These are phyloP conservation scores for Mya arenaria DNA, from an alignment of 1,140 invertebrate genomes.

Conservation along the genomic window DNA sequence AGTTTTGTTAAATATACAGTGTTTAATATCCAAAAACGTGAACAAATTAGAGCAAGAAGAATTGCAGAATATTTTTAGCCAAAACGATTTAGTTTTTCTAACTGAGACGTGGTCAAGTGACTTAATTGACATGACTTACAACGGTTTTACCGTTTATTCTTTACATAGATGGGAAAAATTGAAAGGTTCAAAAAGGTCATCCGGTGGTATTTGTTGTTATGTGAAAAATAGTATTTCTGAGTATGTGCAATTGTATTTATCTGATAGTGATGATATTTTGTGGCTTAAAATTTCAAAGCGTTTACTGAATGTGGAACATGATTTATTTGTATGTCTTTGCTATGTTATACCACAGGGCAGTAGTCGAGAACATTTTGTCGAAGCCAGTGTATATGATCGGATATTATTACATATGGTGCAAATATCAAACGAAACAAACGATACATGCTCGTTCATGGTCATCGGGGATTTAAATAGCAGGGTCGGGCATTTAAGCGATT, in stretches of 20 bases:
- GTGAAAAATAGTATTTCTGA: no score
- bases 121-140: no score
- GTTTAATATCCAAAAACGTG: background rate
- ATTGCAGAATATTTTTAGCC: background rate
- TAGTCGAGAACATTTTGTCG: background rate
- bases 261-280: no score
- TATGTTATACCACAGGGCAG: slow-evolving; percentile 5
- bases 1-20: slow-evolving; percentile 2
- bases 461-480: background rate
- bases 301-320: background rate
- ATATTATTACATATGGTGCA: background rate
- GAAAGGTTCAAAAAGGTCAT: no score
- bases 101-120: no score
- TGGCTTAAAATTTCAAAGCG: no score
- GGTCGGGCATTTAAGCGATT: background rate
- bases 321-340: slow-evolving; percentile 12
- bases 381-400: background rate
- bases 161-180: no score
- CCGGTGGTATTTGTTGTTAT: no score
- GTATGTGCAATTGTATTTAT: no score
- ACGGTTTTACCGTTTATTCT: no score
- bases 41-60: slow-evolving; percentile 2
- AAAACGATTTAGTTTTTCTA: slow-evolving; percentile 7
- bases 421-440: background rate
- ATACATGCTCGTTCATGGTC: background rate